phyloP scores from a whole-genome alignment of 2,797 vertebrate genomes.

The Hydrophis major region DNA sequence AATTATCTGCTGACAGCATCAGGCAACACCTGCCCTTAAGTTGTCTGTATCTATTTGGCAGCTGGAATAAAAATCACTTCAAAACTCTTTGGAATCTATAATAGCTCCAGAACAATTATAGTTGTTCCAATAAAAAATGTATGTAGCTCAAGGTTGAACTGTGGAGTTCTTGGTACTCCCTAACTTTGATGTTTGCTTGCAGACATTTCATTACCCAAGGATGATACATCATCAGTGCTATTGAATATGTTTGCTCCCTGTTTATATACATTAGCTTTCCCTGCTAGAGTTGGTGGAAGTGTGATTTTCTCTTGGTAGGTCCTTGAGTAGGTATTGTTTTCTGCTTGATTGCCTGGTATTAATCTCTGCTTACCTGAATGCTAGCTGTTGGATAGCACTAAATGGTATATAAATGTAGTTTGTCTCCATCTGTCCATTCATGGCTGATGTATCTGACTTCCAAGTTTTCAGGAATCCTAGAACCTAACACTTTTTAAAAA shows the following conservation, averaged over 20 bases:
- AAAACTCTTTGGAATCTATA: background rate
- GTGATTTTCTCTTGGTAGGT: background rate
- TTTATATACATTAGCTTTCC: background rate
- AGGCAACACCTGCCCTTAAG: background rate
- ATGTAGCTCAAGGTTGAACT: background rate
- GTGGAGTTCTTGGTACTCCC: background rate
- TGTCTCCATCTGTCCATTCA: background rate
- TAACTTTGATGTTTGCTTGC: background rate
- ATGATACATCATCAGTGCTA: background rate
- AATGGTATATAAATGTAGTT: background rate
- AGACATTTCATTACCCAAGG: background rate
- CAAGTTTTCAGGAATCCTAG: background rate
- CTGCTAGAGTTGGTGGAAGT: background rate
- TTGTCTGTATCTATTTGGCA: background rate
- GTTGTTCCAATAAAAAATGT: background rate
- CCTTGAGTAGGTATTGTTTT: background rate
- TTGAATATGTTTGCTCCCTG: background rate
- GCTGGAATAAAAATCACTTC: background rate
- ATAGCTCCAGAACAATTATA: background rate
- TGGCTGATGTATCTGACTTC: background rate
- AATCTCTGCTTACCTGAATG: background rate
- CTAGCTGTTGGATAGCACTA: background rate
- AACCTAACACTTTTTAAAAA: background rate
- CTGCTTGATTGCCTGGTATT: background rate
- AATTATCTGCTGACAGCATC: background rate